Evolutionary conservation across 2,113 vertebrate species (phyloP), one percentile per base, ranked within the genome.

Genomic region (Rhinichthys klamathensis): DNA sequence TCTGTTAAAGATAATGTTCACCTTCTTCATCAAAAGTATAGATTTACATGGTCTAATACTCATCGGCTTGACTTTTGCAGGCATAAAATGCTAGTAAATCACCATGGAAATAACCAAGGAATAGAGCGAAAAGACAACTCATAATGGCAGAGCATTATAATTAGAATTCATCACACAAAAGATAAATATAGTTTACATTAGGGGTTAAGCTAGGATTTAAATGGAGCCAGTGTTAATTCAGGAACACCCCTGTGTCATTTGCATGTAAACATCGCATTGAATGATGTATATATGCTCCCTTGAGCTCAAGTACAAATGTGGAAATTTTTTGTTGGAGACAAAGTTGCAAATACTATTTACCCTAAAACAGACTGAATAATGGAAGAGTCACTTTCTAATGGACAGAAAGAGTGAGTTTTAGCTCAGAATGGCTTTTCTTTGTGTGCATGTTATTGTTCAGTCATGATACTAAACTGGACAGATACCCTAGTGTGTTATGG

Each of bases 401-500:
- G 58, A 65, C 3, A 75, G 78, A 83, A 46, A 44, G 87, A 65
- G 77, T 10, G 82, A 77, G 60, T 69, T 82, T 49, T 35, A 44
- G 51, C 74, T 81, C 27, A 32, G 56, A 35, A 70, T 35, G 63
- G 25, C 46, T 38, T 56, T 79, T 78, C 70, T 65, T 54, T 51
- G 49, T 75, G 77, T 82, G 60, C 65, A 46, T n/a, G 41, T 69
- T 82, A 21, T 44, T 67, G 76, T 73, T 46, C n/a, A 51, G 41
- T 65, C 41, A 63, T 84, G 82, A 86, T 77, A 79, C 84, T 77
- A 81, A 84, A 76, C 23, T 81, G 72, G 51, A 81, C 78, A 82
- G 74, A 79, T 56, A 85, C 84, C 63, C 27, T 25, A 60, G 23
- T 67, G 25, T 82, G 56, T 88, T 85, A 79, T 79, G 74, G 80